These are phyloP conservation scores for Noctua janthina DNA, from an alignment of 2,888 invertebrate genomes.

Conservation along the genomic window DNA sequence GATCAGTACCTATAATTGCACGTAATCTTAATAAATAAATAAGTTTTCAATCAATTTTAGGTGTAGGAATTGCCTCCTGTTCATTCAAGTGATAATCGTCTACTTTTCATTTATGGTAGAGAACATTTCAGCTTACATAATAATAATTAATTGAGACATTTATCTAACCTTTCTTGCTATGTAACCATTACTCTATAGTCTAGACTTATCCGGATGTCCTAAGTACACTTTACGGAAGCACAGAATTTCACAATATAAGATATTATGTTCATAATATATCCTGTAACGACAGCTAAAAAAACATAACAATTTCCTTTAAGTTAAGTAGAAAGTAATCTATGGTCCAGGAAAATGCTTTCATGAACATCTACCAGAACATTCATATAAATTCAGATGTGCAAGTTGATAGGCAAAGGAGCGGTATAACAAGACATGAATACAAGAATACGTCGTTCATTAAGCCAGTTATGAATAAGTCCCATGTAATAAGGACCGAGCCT, in stretches of 20 bases:
- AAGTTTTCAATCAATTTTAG: background rate
- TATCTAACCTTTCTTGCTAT: background rate
- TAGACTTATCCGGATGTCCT: slow-evolving; percentile 9
- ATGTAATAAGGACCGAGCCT: no score
- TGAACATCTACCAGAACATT: background rate
- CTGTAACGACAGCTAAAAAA: background rate
- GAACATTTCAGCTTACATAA: background rate
- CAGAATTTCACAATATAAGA: background rate
- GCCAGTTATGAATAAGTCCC: no score
- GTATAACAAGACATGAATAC: background rate
- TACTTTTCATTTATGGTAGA: background rate
- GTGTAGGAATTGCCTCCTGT: background rate
- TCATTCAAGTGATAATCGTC: background rate
- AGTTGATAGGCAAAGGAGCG: background rate
- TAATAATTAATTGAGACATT: background rate
- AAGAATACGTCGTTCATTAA: background rate
- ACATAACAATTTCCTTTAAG: background rate
- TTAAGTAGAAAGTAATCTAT: background rate
- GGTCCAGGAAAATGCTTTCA: background rate
- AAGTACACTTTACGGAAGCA: slow-evolving; percentile 1
- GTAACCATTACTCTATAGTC: background rate
- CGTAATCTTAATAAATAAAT: slow-evolving; percentile 13
- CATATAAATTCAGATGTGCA: background rate
- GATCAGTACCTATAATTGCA: background rate
- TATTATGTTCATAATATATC: background rate